Percentiles rank a stretch among this genome's conserved stretches.
Conservation (phyloP, 2,113 vertebrate genomes). For the Thunnus maccoyii region DNA sequence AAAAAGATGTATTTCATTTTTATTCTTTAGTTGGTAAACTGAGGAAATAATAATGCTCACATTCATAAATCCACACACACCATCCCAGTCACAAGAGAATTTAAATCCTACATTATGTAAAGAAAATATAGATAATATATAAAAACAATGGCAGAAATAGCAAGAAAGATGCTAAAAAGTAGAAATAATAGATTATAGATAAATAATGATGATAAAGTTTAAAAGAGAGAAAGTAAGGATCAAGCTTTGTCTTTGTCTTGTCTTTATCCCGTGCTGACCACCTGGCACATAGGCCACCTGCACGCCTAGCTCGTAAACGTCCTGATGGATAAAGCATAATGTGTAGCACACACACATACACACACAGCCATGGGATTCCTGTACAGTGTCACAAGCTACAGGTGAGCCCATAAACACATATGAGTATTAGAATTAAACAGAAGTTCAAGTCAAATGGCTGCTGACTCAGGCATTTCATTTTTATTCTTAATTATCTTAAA, state of each 20-base stretch:
- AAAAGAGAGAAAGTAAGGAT: too few relatives aligned
- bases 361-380: conserved; percentile 1
- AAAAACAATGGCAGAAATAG: too few relatives aligned
- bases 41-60: too few relatives aligned
- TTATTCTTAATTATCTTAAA: not conserved
- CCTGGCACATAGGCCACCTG: conserved; percentile 22
- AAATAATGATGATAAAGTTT: too few relatives aligned
- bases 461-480: not conserved
- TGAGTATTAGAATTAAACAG: not conserved
- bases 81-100: too few relatives aligned
- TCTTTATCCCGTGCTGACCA: not conserved
- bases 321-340: conserved; percentile 39
- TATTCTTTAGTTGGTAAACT: too few relatives aligned
- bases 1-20: too few relatives aligned
- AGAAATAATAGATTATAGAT: too few relatives aligned
- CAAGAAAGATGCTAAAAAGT: too few relatives aligned
- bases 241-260: not conserved
- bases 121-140: too few relatives aligned
- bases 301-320: conserved; percentile 29
- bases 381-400: conserved; percentile 25
- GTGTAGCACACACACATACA: not conserved
- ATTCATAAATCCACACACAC: too few relatives aligned
- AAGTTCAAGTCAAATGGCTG: not conserved
- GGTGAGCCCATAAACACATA: conserved; percentile 34
- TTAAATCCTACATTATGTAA: too few relatives aligned